Percentiles rank a stretch among this genome's conserved stretches.
Evolutionary conservation across 1,140 invertebrate species (phyloP).

Genomic region (Bombus fervidus): DNA sequence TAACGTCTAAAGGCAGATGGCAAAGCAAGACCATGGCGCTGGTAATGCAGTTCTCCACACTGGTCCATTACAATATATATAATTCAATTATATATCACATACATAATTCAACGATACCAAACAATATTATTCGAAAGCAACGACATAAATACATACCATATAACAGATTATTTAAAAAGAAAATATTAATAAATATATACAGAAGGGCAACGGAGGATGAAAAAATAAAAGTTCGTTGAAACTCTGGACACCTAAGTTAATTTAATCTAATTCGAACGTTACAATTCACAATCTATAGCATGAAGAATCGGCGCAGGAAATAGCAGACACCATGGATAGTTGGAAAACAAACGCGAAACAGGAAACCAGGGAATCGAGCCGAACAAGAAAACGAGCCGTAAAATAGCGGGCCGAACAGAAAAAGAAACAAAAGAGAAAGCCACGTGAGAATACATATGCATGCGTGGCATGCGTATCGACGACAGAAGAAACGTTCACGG

Average conservation of each 20-base stretch:
- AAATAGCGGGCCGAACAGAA: constrained; percentile 40
- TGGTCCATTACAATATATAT: background rate
- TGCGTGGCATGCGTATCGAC: constrained; percentile 44
- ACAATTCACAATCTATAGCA: background rate
- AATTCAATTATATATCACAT: background rate
- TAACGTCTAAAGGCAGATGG: background rate
- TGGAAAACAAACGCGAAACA: background rate
- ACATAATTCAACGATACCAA: background rate
- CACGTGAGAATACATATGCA: constrained; percentile 55
- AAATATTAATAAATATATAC: too few relatives aligned
- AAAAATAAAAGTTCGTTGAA: too few relatives aligned
- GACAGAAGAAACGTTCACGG: constrained; percentile 49
- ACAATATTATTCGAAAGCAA: background rate
- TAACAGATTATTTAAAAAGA: background rate
- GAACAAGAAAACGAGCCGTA: constrained; percentile 48
- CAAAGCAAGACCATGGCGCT: background rate
- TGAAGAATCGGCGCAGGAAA: background rate
- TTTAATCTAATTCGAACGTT: background rate
- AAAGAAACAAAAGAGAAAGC: constrained; percentile 51
- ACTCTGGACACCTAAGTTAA: background rate
- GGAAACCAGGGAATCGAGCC: constrained; percentile 32
- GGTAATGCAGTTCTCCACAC: background rate
- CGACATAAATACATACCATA: background rate
- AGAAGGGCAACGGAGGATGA: too few relatives aligned
- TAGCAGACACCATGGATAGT: background rate